Evolutionary conservation across 1,140 invertebrate species (phyloP).

Genomic region (Vanessa atalanta): DNA sequence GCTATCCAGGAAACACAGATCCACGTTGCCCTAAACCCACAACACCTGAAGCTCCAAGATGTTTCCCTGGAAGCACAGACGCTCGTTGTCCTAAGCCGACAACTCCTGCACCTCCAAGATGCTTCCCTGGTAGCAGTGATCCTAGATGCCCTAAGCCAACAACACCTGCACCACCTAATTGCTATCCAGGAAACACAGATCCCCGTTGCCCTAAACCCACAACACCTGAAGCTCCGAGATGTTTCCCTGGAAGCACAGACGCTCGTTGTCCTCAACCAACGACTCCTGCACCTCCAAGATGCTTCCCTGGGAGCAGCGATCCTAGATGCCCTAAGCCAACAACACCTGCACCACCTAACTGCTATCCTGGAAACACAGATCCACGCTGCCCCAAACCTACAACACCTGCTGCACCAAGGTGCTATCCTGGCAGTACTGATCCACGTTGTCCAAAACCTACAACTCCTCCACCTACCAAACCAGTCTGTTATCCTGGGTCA

Average conservation of each 20-base stretch:
- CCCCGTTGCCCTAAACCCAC: not conserved
- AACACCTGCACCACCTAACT: not conserved
- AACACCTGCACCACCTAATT: not conserved
- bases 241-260: constrained; percentile 19
- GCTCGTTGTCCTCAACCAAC: constrained; percentile 6
- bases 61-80: constrained; percentile 74
- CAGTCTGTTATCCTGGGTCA: too few relatives aligned
- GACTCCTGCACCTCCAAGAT: not conserved
- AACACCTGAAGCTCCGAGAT: not conserved
- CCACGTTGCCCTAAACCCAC: constrained; percentile 48
- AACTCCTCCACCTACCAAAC: not conserved
- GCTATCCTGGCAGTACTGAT: not conserved
- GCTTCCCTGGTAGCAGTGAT: constrained; percentile 74
- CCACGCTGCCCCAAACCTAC: not conserved
- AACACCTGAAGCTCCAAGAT: constrained; percentile 41
- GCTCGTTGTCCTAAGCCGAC: constrained; percentile 68
- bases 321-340: not conserved
- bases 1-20: constrained; percentile 73
- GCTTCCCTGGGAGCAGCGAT: not conserved
- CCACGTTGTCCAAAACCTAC: not conserved
- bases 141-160: constrained; percentile 36
- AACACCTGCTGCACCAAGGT: not conserved
- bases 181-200: not conserved
- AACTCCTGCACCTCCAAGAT: constrained; percentile 48
- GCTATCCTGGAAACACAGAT: not conserved